phyloP scores from a whole-genome alignment of 2,888 invertebrate species.

The Rhabditoides inermis region DNA sequence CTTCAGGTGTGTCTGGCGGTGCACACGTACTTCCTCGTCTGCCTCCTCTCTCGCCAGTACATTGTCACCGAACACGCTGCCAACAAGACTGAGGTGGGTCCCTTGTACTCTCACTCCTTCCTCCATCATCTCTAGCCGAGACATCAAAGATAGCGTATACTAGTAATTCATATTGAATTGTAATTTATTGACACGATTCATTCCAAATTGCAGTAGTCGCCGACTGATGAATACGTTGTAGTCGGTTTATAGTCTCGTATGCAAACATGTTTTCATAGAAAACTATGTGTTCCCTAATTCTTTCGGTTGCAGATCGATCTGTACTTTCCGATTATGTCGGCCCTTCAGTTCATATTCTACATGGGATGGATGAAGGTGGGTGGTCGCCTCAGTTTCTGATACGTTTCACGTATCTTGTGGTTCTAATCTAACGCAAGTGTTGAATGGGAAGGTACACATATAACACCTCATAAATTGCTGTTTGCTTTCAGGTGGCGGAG shows the following conservation, averaged over 20 bases:
- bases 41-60: conserved; percentile 44
- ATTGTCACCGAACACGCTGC: conserved; percentile 33
- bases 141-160: too few relatives aligned
- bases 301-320: conserved; percentile 34
- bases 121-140: too few relatives aligned
- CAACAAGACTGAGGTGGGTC: conserved; percentile 31
- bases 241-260: too few relatives aligned
- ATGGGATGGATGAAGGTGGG: conserved; percentile 49
- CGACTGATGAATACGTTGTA: too few relatives aligned
- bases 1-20: conserved; percentile 35
- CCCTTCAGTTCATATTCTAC: conserved; percentile 48
- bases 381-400: background rate
- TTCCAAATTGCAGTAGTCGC: too few relatives aligned
- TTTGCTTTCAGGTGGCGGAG: conserved; percentile 22
- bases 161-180: too few relatives aligned
- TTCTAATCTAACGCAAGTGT: too few relatives aligned
- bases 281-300: too few relatives aligned
- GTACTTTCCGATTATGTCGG: conserved; percentile 48
- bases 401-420: background rate
- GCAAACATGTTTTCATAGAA: too few relatives aligned
- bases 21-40: conserved; percentile 45
- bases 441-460: too few relatives aligned
- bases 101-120: background rate
- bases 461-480: background rate
- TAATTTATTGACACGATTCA: too few relatives aligned